Percentiles rank a stretch among this genome's conserved stretches.
Evolutionary conservation across 2,888 invertebrate species (phyloP).

Genomic region (Tillus elongatus): DNA sequence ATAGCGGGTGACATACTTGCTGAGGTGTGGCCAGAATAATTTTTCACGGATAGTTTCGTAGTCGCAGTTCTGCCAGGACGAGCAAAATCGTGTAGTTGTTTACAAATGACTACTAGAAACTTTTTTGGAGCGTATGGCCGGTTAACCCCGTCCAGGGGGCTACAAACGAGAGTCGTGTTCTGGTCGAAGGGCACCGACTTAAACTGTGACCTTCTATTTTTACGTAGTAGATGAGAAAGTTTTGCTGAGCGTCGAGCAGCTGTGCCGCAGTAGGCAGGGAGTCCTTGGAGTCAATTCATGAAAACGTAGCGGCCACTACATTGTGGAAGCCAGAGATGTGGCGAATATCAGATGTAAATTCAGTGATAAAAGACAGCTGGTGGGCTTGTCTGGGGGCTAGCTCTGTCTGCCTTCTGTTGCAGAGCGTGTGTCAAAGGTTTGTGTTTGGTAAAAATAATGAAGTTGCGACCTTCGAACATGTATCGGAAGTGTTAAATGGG

Average conservation of each 20-base stretch:
- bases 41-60: neutral
- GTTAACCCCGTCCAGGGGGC: neutral
- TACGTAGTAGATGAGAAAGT: neutral
- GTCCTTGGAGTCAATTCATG: neutral
- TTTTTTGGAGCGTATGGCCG: conserved; percentile 1
- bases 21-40: neutral
- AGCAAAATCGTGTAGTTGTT: no score
- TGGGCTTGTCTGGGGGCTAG: conserved; percentile 7
- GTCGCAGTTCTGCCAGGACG: no score
- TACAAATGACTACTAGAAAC: neutral
- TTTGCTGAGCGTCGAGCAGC: neutral
- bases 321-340: conserved; percentile 6
- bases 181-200: neutral
- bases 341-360: conserved; percentile 9
- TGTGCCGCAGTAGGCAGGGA: neutral
- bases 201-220: conserved; percentile 1
- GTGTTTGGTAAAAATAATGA: conserved; percentile 7
- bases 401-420: conserved; percentile 6
- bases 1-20: neutral
- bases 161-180: neutral
- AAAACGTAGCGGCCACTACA: conserved; percentile 8
- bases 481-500: conserved; percentile 6
- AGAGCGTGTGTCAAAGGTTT: conserved; percentile 5
- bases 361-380: conserved; percentile 7
- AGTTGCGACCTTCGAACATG: conserved; percentile 8